These are phyloP conservation scores for Lingula anatina DNA, from an alignment of 2,888 invertebrate species.

Conservation along the genomic window DNA sequence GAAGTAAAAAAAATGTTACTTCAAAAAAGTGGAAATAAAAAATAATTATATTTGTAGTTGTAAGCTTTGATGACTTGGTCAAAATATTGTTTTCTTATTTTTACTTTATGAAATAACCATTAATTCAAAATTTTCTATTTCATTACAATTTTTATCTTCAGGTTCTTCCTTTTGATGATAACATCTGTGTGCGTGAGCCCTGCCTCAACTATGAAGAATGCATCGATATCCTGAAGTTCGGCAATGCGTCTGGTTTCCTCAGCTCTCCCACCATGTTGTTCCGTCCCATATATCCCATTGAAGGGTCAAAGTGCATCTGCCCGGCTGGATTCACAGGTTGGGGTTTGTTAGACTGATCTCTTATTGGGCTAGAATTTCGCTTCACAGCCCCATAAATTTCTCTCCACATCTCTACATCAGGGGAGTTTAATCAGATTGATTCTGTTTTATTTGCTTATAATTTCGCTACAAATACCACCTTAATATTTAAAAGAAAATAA, in stretches of 20 bases:
- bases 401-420: too few relatives aligned
- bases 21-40: too few relatives aligned
- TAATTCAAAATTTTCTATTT: neutral
- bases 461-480: too few relatives aligned
- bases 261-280: slow-evolving; percentile 85
- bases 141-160: slow-evolving; percentile 38
- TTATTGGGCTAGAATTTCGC: too few relatives aligned
- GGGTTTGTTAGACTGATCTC: slow-evolving; percentile 1
- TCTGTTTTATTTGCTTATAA: too few relatives aligned
- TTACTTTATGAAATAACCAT: neutral
- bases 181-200: slow-evolving; percentile 90
- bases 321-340: slow-evolving; percentile 83
- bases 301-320: slow-evolving; percentile 88
- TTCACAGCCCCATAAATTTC: too few relatives aligned
- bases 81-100: neutral
- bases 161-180: slow-evolving; percentile 93
- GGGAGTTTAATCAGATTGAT: too few relatives aligned
- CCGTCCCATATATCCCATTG: slow-evolving; percentile 89
- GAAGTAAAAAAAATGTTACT: too few relatives aligned
- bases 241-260: slow-evolving; percentile 83
- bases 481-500: too few relatives aligned
- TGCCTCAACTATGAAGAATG: slow-evolving; percentile 93
- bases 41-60: neutral
- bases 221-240: slow-evolving; percentile 83
- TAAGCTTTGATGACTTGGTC: neutral